A percentile compares a stretch with the other conserved stretches of the same genome.
phyloP scores from a whole-genome alignment of 2,113 vertebrate genomes.

The Sphaerodactylus townsendi region DNA sequence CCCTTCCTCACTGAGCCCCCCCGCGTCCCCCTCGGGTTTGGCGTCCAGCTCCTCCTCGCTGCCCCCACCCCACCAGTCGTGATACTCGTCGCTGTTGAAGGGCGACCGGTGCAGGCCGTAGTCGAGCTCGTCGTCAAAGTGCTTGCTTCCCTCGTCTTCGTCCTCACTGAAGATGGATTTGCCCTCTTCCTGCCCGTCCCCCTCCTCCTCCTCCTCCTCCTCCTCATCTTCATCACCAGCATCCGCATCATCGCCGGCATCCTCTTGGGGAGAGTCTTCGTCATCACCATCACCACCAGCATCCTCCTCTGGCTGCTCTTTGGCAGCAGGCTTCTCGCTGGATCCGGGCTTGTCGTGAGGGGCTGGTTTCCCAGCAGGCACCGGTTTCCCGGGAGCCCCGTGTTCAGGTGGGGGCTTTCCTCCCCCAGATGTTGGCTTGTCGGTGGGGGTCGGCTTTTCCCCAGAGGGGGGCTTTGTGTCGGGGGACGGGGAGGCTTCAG shows the following conservation, averaged over 20 bases:
- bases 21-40: not conserved
- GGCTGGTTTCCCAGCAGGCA: not conserved
- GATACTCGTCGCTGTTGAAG: not conserved
- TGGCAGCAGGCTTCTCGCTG: not conserved
- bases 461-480: too few relatives aligned
- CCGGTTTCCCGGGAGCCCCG: rapidly evolving
- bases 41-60: rapidly evolving
- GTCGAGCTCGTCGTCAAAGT: slow-evolving; percentile 3
- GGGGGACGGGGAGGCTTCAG: not conserved
- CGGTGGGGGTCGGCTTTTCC: too few relatives aligned
- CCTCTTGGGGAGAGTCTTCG: not conserved
- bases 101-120: not conserved
- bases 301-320: not conserved
- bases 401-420: not conserved
- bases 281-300: not conserved
- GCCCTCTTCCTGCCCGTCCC: too few relatives aligned
- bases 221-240: not conserved
- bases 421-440: not conserved
- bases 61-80: not conserved
- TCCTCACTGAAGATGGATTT: too few relatives aligned
- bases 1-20: rapidly evolving
- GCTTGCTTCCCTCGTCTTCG: rapidly evolving
- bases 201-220: not conserved
- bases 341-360: not conserved
- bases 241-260: not conserved